Evolutionary conservation across 1,140 invertebrate species (phyloP).

Genomic region (Drosophila takahashii): DNA sequence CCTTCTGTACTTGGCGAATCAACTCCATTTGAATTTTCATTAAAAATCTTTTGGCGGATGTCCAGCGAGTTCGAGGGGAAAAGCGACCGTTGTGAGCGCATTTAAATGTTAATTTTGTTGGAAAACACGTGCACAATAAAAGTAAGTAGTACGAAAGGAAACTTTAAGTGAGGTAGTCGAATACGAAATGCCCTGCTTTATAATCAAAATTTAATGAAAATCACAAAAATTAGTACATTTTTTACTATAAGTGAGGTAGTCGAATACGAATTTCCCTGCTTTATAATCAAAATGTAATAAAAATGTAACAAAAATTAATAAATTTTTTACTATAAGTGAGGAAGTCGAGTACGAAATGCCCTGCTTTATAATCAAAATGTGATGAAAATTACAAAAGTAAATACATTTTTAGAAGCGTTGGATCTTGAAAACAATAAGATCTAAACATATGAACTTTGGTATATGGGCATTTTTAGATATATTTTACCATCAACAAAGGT

Average conservation of each 20-base stretch:
- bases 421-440: too few species aligned
- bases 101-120: slow-evolving; percentile 72
- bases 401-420: too few species aligned
- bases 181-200: neutral
- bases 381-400: too few species aligned
- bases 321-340: too few species aligned
- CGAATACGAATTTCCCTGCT: neutral
- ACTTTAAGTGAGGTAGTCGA: neutral
- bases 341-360: neutral
- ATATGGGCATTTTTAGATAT: neutral
- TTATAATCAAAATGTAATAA: too few species aligned
- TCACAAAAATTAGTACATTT: too few species aligned
- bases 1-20: slow-evolving; percentile 16
- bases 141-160: neutral
- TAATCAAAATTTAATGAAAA: too few species aligned
- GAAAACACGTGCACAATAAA: slow-evolving; percentile 51
- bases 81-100: slow-evolving; percentile 52
- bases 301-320: too few species aligned
- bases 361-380: too few species aligned
- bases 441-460: too few species aligned
- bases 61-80: slow-evolving; percentile 36
- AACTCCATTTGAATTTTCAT: slow-evolving; percentile 44
- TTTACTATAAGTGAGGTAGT: neutral
- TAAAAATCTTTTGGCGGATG: slow-evolving; percentile 57
- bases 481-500: neutral